Evolutionary conservation across 2,797 vertebrate genomes (phyloP).

Genomic region (Poliocrania exsul): DNA sequence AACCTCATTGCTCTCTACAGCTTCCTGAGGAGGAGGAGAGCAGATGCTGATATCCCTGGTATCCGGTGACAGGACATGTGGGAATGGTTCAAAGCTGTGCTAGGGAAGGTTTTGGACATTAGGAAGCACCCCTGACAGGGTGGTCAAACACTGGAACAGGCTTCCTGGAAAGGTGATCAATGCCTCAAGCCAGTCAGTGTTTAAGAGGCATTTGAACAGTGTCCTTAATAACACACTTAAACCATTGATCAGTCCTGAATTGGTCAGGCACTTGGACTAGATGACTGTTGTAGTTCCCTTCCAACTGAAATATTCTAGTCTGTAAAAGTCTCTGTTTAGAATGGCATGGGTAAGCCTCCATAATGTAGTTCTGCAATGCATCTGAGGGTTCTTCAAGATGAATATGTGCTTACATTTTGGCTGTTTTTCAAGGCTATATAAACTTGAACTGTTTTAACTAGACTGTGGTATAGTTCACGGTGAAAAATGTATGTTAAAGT

Average conservation of each 20-base stretch:
- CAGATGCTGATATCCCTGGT: neutral
- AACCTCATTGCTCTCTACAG: neutral
- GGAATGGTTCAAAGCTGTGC: neutral
- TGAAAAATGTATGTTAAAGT: neutral
- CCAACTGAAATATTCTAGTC: neutral
- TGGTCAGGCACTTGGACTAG: neutral
- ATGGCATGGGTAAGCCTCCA: fast-evolving
- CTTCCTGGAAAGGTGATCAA: neutral
- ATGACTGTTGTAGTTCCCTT: neutral
- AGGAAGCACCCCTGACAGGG: neutral
- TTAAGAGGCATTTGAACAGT: neutral
- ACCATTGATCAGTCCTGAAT: neutral
- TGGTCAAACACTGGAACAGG: neutral
- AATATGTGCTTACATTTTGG: neutral
- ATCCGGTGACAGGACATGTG: neutral
- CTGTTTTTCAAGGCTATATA: neutral
- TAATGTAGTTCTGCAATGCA: neutral
- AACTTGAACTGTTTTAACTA: neutral
- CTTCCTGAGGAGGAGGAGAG: neutral
- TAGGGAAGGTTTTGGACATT: neutral
- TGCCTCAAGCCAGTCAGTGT: neutral
- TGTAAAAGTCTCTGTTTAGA: neutral
- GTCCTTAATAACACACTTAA: neutral
- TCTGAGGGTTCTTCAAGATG: neutral
- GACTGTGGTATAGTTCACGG: neutral